Conservation (phyloP, 2,888 invertebrate genomes). For the Drosophila imparisetae region DNA sequence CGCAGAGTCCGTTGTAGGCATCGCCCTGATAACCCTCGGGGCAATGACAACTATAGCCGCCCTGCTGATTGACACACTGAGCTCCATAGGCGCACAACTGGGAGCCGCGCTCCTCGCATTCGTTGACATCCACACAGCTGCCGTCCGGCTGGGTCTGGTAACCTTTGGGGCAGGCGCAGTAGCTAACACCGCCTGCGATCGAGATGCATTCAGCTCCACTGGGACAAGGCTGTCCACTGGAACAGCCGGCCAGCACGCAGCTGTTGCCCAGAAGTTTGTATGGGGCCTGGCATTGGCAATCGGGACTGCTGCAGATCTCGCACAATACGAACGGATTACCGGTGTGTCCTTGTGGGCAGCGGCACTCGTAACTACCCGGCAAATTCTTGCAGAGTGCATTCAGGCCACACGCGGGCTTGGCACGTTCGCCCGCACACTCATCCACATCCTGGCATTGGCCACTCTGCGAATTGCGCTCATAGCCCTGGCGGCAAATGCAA, state of each 20-base stretch:
- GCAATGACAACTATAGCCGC: constrained; percentile 92
- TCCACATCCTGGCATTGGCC: constrained; percentile 93
- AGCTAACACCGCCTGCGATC: constrained; percentile 95
- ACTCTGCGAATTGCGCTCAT: constrained; percentile 90
- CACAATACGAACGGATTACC: constrained; percentile 95
- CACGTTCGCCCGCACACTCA: constrained; percentile 91
- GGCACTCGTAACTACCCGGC: constrained; percentile 96
- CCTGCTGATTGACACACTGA: constrained; percentile 92
- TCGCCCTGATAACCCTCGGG: constrained; percentile 93
- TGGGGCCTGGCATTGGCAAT: constrained; percentile 94
- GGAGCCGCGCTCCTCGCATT: constrained; percentile 91
- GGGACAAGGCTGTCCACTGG: constrained; percentile 92
- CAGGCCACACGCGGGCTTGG: constrained; percentile 92
- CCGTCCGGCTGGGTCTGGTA: constrained; percentile 91
- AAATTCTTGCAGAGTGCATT: constrained; percentile 96
- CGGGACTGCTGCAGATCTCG: constrained; percentile 92
- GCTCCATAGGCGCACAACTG: constrained; percentile 93
- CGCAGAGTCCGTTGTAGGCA: constrained; percentile 92
- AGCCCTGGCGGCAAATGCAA: constrained; percentile 95
- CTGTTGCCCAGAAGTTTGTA: constrained; percentile 93
- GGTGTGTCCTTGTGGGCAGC: constrained; percentile 94
- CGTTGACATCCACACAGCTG: constrained; percentile 92
- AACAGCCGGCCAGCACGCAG: constrained; percentile 94
- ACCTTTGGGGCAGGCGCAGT: constrained; percentile 96
- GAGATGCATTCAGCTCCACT: constrained; percentile 95